Evolutionary conservation across 2,113 vertebrate genomes (phyloP).

Genomic region (Oxygymnocypris stewartii): DNA sequence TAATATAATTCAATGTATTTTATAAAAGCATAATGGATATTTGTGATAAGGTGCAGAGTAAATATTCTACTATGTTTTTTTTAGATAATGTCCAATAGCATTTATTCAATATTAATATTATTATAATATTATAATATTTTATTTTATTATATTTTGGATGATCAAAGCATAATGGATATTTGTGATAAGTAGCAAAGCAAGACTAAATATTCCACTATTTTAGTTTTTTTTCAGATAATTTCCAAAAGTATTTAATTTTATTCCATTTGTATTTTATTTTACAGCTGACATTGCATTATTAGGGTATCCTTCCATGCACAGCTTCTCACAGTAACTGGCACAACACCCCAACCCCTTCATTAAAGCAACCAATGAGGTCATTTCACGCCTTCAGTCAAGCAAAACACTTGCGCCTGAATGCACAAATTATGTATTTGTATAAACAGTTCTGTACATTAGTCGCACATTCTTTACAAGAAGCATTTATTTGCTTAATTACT

Average conservation of each 20-base stretch:
- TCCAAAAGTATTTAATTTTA: neutral
- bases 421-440: neutral
- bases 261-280: no score
- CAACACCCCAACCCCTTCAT: neutral
- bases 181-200: neutral
- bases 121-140: neutral
- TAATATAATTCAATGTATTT: neutral
- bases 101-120: no score
- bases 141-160: neutral
- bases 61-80: no score
- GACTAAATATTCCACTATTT: neutral
- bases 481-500: neutral
- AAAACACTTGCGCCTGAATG: neutral
- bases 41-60: no score
- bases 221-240: neutral
- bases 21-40: neutral
- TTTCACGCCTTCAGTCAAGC: constrained; percentile 19
- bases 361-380: constrained; percentile 36
- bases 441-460: constrained; percentile 12
- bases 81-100: no score
- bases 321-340: neutral
- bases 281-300: neutral
- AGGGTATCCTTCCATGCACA: neutral
- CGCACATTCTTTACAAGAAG: neutral
- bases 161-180: neutral